Evolutionary conservation across 2,113 vertebrate species (phyloP).

Genomic region (Pica pica): DNA sequence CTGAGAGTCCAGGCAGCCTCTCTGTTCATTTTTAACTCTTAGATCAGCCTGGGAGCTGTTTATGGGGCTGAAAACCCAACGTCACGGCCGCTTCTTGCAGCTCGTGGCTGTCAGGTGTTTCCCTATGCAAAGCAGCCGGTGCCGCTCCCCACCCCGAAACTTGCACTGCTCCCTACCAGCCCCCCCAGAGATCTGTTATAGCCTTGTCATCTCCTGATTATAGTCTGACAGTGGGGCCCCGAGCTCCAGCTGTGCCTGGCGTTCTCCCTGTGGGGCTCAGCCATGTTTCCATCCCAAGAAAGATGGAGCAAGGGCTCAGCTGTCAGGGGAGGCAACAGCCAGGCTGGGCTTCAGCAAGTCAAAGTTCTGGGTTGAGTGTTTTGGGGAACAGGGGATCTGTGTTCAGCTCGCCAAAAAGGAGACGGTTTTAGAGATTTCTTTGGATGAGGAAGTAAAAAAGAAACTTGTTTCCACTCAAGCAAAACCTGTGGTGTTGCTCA

Average conservation of each 20-base stretch:
- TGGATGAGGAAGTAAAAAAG: not conserved
- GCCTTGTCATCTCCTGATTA: not conserved
- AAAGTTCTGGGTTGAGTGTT: not conserved
- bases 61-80: not conserved
- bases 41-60: not conserved
- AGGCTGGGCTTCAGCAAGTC: rapidly evolving
- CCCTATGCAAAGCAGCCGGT: not conserved
- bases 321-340: not conserved
- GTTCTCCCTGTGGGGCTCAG: not conserved
- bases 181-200: not conserved
- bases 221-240: rapidly evolving
- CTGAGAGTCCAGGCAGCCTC: not conserved
- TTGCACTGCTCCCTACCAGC: not conserved
- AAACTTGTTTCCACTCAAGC: not conserved
- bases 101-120: not conserved
- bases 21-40: not conserved
- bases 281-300: rapidly evolving
- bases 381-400: not conserved
- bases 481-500: not conserved
- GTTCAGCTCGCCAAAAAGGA: not conserved
- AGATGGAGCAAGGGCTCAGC: not conserved
- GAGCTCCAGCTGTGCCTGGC: not conserved
- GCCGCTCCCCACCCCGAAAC: not conserved
- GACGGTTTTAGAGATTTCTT: not conserved
- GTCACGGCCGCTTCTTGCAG: rapidly evolving